phyloP scores from a whole-genome alignment of 2,888 invertebrate species.

The Rhopalosiphum nymphaeae region DNA sequence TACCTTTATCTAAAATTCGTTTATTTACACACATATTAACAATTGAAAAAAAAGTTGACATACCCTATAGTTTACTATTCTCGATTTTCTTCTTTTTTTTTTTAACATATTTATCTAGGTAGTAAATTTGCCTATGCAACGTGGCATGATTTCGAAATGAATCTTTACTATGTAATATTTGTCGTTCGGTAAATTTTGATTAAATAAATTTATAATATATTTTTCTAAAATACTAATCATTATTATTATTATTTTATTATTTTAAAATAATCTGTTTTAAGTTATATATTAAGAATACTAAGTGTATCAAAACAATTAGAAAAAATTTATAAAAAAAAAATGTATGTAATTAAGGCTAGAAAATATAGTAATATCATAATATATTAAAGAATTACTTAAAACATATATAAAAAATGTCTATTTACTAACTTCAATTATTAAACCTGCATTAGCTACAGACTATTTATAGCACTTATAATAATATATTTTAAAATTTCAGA shows the following conservation, averaged over 20 bases:
- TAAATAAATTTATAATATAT: not conserved
- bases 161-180: not conserved
- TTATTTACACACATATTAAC: conserved; percentile 26
- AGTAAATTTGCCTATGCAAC: conserved; percentile 54
- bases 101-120: conserved; percentile 49
- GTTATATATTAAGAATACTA: too few species aligned
- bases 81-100: conserved; percentile 1
- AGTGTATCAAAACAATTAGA: too few species aligned
- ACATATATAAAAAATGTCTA: not conserved
- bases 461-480: not conserved
- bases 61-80: conserved; percentile 11
- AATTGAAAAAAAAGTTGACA: conserved; percentile 29
- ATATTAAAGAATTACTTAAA: not conserved
- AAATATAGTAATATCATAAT: not conserved
- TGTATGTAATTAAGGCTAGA: too few species aligned
- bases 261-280: not conserved
- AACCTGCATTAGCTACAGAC: not conserved
- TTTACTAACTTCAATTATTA: not conserved
- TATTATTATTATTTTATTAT: too few species aligned
- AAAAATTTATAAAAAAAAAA: not conserved
- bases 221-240: not conserved
- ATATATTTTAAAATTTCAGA: not conserved
- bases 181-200: not conserved
- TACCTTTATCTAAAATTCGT: not conserved
- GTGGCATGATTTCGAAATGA: conserved; percentile 49